These are phyloP conservation scores for Gracilinanus agilis DNA, from an alignment of 2,113 vertebrate species.

Conservation along the genomic window DNA sequence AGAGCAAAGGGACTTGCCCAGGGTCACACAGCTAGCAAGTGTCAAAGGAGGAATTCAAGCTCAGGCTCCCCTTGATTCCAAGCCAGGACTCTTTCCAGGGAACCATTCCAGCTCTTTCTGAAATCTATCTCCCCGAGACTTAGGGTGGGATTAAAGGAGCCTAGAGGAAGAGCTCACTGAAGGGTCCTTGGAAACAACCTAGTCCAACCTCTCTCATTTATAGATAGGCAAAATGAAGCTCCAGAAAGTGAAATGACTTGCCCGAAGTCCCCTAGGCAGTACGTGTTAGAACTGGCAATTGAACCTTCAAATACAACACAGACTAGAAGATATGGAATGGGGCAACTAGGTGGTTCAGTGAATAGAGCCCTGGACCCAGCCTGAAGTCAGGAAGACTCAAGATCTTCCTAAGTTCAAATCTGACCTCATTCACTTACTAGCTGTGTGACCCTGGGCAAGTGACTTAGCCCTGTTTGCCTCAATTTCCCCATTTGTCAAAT, in stretches of 20 bases:
- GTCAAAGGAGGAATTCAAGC: background rate
- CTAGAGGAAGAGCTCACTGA: too few relatives aligned
- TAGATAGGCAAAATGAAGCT: background rate
- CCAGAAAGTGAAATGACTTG: background rate
- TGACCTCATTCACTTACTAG: too few relatives aligned
- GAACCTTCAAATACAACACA: background rate
- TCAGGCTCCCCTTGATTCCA: background rate
- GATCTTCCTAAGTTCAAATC: too few relatives aligned
- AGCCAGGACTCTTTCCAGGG: background rate
- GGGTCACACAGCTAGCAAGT: background rate
- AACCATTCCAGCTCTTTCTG: background rate
- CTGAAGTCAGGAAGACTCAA: too few relatives aligned
- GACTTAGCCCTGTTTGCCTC: too few relatives aligned
- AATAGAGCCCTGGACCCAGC: too few relatives aligned
- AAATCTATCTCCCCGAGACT: background rate
- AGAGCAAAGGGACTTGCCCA: background rate
- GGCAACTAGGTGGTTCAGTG: too few relatives aligned
- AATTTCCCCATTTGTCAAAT: too few relatives aligned
- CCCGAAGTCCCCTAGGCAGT: background rate
- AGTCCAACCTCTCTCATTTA: background rate
- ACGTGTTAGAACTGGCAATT: background rate
- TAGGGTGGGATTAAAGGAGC: background rate
- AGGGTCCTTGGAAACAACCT: too few relatives aligned
- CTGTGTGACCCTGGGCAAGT: too few relatives aligned
- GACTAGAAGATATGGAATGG: background rate